Evolutionary conservation across 2,888 invertebrate genomes (phyloP).

Genomic region (Hyalella azteca): DNA sequence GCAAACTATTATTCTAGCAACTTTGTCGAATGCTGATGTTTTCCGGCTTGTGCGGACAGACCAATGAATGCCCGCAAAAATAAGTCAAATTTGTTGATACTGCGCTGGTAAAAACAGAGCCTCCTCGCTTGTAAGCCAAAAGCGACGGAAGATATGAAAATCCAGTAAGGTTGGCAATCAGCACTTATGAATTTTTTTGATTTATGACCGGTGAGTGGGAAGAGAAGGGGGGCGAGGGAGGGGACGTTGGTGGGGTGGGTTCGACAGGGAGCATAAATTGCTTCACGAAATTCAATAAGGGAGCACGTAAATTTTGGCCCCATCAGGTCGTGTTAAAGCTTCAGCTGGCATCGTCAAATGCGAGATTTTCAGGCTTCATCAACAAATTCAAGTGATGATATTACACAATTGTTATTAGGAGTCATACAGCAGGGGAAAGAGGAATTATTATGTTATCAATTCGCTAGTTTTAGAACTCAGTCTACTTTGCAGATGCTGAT

Average conservation of each 20-base stretch:
- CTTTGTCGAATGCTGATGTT: too few species aligned
- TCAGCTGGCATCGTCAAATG: not conserved
- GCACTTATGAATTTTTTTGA: conserved; percentile 24
- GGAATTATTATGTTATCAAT: too few species aligned
- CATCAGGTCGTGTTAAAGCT: not conserved
- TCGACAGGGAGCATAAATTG: not conserved
- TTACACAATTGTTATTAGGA: too few species aligned
- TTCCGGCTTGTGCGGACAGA: not conserved
- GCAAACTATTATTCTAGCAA: too few species aligned
- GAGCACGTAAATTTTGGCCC: conserved; percentile 9
- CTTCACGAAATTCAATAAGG: not conserved
- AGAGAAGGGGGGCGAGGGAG: not conserved
- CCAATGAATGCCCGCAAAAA: not conserved
- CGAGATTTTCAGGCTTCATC: too few species aligned
- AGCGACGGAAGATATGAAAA: not conserved
- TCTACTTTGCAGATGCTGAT: too few species aligned
- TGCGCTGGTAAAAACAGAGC: not conserved
- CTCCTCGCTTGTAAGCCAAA: not conserved
- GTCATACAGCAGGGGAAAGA: too few species aligned
- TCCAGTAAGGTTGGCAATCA: conserved; percentile 11
- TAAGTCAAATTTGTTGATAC: not conserved
- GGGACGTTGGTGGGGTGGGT: not conserved
- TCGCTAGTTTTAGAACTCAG: too few species aligned
- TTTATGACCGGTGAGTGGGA: not conserved
- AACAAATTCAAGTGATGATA: too few species aligned